phyloP scores from a whole-genome alignment of 2,888 invertebrate species.

The Drosophila flavopinicola region DNA sequence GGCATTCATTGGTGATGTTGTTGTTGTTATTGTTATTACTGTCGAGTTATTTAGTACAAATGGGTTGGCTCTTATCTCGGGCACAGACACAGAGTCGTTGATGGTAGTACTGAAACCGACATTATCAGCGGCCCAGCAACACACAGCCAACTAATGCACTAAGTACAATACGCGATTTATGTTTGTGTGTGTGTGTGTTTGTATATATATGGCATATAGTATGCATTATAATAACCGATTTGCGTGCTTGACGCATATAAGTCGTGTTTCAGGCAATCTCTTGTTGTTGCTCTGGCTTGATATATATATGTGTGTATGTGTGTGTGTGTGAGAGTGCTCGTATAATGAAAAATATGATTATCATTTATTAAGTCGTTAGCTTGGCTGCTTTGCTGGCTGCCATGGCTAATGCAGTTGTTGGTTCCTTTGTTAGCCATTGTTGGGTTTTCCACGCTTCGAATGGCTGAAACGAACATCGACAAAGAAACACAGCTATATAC shows the following conservation, averaged over 20 bases:
- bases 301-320: constrained; percentile 5
- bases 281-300: constrained; percentile 18
- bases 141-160: constrained; percentile 52
- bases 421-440: constrained; percentile 27
- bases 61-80: constrained; percentile 63
- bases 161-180: constrained; percentile 29
- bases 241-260: constrained; percentile 72
- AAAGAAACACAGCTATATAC: constrained; percentile 27
- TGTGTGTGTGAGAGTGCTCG: constrained; percentile 24
- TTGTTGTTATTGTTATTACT: constrained; percentile 15
- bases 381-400: constrained; percentile 18
- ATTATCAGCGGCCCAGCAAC: constrained; percentile 47
- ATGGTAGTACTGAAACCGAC: constrained; percentile 26
- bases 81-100: constrained; percentile 20
- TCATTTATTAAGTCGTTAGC: constrained; percentile 66
- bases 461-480: constrained; percentile 23
- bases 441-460: constrained; percentile 10
- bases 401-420: constrained; percentile 38
- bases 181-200: constrained; percentile 10
- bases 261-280: constrained; percentile 29
- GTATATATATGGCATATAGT: neutral
- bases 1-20: constrained; percentile 30
- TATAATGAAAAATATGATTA: constrained; percentile 63
- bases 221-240: constrained; percentile 79
- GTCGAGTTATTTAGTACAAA: constrained; percentile 69